These are phyloP conservation scores for Halcyon senegalensis DNA, from an alignment of 2,113 vertebrate species.

Conservation along the genomic window DNA sequence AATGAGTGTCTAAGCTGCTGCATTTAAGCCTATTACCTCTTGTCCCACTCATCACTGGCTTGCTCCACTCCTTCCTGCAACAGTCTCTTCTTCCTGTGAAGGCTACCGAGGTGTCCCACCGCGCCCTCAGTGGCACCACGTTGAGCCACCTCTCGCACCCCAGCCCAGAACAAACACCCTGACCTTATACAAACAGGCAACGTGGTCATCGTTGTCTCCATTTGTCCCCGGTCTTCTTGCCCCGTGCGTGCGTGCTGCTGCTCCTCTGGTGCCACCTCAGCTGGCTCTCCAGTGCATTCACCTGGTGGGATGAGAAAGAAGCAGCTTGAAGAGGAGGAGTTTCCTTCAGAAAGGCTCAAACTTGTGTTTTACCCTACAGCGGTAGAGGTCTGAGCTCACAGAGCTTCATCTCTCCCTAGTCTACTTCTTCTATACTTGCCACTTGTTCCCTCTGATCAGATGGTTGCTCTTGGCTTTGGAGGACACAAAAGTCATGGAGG, in stretches of 20 bases:
- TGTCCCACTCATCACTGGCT: constrained; percentile 1
- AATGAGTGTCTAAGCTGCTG: constrained; percentile 5
- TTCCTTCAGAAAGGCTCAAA: background rate
- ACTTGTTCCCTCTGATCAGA: background rate
- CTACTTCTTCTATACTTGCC: background rate
- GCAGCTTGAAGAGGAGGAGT: background rate
- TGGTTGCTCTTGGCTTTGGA: background rate
- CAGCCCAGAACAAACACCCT: background rate
- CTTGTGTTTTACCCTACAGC: background rate
- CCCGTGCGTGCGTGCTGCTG: background rate
- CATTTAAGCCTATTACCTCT: background rate
- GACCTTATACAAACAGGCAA: background rate
- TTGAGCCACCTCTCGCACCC: background rate
- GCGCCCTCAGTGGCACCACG: background rate
- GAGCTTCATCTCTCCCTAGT: background rate
- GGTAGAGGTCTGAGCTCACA: background rate
- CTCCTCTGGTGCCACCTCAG: constrained; percentile 49
- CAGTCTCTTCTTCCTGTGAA: background rate
- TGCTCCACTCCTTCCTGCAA: background rate
- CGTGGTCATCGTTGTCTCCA: constrained; percentile 15
- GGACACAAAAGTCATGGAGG: background rate
- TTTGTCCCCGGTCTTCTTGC: constrained; percentile 4
- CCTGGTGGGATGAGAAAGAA: background rate
- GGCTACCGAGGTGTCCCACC: background rate
- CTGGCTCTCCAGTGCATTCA: constrained; percentile 52